Percentiles rank a stretch among this genome's conserved stretches.
phyloP scores from a whole-genome alignment of 2,797 vertebrate genomes.

The Nannoperca australis region DNA sequence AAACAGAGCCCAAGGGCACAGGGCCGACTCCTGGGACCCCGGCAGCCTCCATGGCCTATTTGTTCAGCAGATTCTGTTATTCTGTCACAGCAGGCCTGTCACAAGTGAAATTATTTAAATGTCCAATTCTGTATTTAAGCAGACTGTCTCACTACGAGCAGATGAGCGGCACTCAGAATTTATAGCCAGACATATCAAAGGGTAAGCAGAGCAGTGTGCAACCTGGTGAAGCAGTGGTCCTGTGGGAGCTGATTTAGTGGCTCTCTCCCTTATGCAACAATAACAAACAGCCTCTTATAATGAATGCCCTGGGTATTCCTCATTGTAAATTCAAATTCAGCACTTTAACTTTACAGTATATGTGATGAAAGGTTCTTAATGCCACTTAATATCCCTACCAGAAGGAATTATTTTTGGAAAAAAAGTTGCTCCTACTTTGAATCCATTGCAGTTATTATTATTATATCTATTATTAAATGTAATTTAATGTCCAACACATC shows the following conservation, averaged over 20 bases:
- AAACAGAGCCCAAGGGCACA: conserved; percentile 84
- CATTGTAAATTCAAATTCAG: conserved; percentile 81
- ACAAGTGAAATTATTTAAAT: conserved; percentile 87
- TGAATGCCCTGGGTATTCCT: conserved; percentile 80
- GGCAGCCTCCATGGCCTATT: conserved; percentile 85
- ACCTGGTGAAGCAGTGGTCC: conserved; percentile 81
- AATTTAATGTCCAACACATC: conserved; percentile 17
- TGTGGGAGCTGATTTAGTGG: conserved; percentile 83
- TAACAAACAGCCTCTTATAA: conserved; percentile 77
- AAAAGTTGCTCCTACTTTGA: conserved; percentile 38
- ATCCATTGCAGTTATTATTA: conserved; percentile 28
- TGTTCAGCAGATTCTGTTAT: conserved; percentile 87
- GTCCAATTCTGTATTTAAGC: conserved; percentile 88
- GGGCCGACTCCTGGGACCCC: conserved; percentile 82
- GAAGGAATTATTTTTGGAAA: conserved; percentile 23
- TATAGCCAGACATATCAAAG: conserved; percentile 77
- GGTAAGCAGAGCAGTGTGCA: conserved; percentile 79
- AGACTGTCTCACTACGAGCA: conserved; percentile 82
- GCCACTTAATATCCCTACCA: conserved; percentile 58
- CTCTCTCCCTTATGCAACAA: conserved; percentile 76
- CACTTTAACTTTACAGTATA: conserved; percentile 54
- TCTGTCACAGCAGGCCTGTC: conserved; percentile 87
- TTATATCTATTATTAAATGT: not conserved
- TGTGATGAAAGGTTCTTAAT: conserved; percentile 57
- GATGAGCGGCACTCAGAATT: conserved; percentile 82